Evolutionary conservation across 1,140 invertebrate species (phyloP).

Genomic region (Apis laboriosa): DNA sequence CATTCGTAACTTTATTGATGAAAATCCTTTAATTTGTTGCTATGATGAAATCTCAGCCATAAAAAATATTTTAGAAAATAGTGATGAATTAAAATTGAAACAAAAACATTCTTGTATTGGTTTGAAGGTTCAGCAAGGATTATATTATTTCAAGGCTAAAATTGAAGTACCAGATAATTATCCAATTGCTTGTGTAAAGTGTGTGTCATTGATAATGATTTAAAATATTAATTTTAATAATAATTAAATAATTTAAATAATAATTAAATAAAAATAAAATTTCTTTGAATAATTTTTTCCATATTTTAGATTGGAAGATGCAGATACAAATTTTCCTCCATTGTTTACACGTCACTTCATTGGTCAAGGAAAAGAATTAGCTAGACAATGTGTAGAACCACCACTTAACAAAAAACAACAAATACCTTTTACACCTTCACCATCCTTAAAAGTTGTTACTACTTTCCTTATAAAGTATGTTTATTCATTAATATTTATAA

Average conservation of each 20-base stretch:
- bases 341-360: constrained; percentile 84
- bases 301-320: constrained; percentile 81
- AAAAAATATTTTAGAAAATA: constrained; percentile 80
- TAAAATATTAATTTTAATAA: not conserved
- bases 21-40: constrained; percentile 88
- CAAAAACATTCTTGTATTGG: constrained; percentile 85
- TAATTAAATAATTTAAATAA: not conserved
- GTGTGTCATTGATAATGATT: constrained; percentile 55
- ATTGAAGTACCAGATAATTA: constrained; percentile 86
- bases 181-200: constrained; percentile 83
- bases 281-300: constrained; percentile 30
- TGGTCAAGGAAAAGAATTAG: constrained; percentile 86
- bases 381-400: constrained; percentile 86
- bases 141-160: constrained; percentile 84
- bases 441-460: constrained; percentile 83
- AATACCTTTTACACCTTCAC: constrained; percentile 83
- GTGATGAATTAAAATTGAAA: constrained; percentile 85
- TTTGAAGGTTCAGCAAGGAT: constrained; percentile 83
- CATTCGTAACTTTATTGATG: constrained; percentile 85
- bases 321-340: constrained; percentile 86
- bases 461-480: constrained; percentile 83
- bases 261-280: not conserved
- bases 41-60: constrained; percentile 87
- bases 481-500: not conserved
- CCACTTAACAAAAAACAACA: constrained; percentile 82